phyloP scores from a whole-genome alignment of 2,888 invertebrate species.

The Zelleria hepariella region DNA sequence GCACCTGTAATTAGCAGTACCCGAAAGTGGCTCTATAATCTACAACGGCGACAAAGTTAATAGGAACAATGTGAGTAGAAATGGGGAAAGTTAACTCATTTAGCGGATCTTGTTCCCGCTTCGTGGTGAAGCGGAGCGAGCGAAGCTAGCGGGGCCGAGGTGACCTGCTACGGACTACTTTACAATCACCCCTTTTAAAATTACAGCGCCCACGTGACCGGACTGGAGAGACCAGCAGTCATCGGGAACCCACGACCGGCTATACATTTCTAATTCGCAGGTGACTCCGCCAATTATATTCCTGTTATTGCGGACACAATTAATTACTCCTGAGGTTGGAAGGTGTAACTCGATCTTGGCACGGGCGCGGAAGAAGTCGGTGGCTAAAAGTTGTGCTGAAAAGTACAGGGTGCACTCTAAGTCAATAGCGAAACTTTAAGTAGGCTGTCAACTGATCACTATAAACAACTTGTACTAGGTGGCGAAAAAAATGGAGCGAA shows the following conservation, averaged over 20 bases:
- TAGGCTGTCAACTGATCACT: no score
- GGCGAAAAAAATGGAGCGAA: no score
- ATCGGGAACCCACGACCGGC: slow-evolving; percentile 21
- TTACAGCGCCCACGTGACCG: slow-evolving; percentile 51
- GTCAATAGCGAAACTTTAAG: no score
- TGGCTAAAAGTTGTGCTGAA: no score
- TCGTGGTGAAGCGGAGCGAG: slow-evolving; percentile 26
- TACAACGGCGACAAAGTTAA: slow-evolving; percentile 43
- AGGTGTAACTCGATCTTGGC: no score
- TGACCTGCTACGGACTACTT: slow-evolving; percentile 30
- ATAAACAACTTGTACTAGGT: no score
- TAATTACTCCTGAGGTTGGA: background rate
- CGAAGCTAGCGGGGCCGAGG: slow-evolving; percentile 31
- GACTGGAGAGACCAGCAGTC: slow-evolving; percentile 25
- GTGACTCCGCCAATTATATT: background rate
- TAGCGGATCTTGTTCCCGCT: slow-evolving; percentile 36
- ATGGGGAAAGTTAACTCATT: slow-evolving; percentile 66
- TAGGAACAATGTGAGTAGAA: slow-evolving; percentile 61
- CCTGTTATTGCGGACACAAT: slow-evolving; percentile 22
- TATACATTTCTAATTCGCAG: slow-evolving; percentile 20
- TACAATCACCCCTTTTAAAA: slow-evolving; percentile 58
- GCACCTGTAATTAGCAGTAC: slow-evolving; percentile 53
- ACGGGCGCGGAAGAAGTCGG: no score
- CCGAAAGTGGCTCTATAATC: slow-evolving; percentile 50
- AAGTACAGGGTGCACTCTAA: no score